A percentile compares a stretch with the other conserved stretches of the same genome.
These are phyloP conservation scores for Xenopus laevis DNA, from an alignment of 2,113 vertebrate genomes.

Conservation along the genomic window DNA sequence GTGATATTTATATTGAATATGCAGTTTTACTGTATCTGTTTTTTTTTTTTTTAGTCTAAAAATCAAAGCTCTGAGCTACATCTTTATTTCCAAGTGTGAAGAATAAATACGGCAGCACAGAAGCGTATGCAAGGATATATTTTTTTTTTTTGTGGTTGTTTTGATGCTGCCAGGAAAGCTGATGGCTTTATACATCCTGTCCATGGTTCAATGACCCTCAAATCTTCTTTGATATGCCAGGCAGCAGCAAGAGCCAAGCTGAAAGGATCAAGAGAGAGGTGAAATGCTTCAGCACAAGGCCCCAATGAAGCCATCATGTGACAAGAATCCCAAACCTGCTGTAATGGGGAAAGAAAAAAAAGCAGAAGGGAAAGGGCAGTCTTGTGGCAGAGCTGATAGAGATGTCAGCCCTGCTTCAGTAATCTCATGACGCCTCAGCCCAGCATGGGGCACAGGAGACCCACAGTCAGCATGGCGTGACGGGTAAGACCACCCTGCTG, in stretches of 20 bases:
- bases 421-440: slow-evolving; percentile 83
- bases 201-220: slow-evolving; percentile 91
- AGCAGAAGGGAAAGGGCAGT: slow-evolving; percentile 60
- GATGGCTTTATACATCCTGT: slow-evolving; percentile 88
- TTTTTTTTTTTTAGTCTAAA: slow-evolving; percentile 5
- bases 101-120: slow-evolving; percentile 25
- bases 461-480: slow-evolving; percentile 76
- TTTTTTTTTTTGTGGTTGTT: slow-evolving; percentile 50
- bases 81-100: background rate
- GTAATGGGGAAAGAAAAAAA: slow-evolving; percentile 46
- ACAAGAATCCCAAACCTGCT: slow-evolving; percentile 75
- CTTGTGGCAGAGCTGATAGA: slow-evolving; percentile 83
- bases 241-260: slow-evolving; percentile 80
- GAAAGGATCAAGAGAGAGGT: slow-evolving; percentile 72
- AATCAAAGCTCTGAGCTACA: slow-evolving; percentile 18
- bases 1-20: too few species aligned
- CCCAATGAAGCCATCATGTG: slow-evolving; percentile 94
- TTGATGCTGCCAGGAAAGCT: slow-evolving; percentile 71
- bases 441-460: slow-evolving; percentile 77
- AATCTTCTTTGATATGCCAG: slow-evolving; percentile 96
- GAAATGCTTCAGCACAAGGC: slow-evolving; percentile 55
- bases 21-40: too few species aligned
- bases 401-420: slow-evolving; percentile 86
- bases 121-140: slow-evolving; percentile 14
- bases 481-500: slow-evolving; percentile 85